These are phyloP conservation scores for Paracentrotus lividus DNA, from an alignment of 53 echinoderm and acorn worm genomes.

Conservation along the genomic window DNA sequence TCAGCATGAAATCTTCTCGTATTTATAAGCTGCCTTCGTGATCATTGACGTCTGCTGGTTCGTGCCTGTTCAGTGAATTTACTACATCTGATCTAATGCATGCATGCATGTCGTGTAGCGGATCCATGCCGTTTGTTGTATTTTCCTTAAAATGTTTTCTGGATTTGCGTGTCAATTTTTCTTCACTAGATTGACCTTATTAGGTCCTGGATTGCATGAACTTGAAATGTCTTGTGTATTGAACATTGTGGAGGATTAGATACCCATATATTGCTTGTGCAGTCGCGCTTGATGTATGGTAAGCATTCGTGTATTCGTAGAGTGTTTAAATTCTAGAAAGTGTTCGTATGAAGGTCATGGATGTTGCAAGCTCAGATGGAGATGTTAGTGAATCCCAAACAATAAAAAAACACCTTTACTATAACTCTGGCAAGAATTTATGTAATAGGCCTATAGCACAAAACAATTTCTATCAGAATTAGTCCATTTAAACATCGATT, in stretches of 20 bases:
- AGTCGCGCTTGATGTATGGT: neutral
- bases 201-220: neutral
- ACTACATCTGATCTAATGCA: neutral
- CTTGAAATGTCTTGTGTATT: neutral
- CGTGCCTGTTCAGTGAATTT: neutral
- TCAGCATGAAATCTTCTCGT: neutral
- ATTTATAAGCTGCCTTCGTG: neutral
- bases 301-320: neutral
- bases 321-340: no score
- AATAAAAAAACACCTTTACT: no score
- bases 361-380: neutral
- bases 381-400: neutral
- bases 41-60: conserved; percentile 18
- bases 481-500: no score
- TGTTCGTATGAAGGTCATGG: no score
- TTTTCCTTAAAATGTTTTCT: neutral
- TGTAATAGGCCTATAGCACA: no score
- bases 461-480: no score
- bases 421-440: no score
- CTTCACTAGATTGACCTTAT: neutral
- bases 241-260: neutral
- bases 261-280: neutral
- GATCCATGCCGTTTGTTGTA: neutral
- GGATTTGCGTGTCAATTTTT: neutral
- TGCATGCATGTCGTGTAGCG: neutral